phyloP scores from a whole-genome alignment of 2,113 vertebrate species.

The Gopherus flavomarginatus region DNA sequence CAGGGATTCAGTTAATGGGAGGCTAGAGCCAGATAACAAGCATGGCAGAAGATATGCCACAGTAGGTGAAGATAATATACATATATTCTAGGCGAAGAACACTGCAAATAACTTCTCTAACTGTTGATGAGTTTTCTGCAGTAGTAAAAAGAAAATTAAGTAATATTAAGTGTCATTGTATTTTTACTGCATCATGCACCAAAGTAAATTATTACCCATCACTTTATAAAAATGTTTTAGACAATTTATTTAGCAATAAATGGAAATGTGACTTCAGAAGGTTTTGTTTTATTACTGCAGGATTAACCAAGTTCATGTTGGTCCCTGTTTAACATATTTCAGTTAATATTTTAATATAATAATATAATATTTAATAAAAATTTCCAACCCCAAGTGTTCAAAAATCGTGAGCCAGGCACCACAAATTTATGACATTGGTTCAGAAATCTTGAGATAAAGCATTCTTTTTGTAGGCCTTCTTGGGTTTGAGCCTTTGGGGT shows the following conservation, averaged over 20 bases:
- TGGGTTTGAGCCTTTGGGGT: not conserved
- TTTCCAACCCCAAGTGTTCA: not conserved
- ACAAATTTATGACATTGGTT: not conserved
- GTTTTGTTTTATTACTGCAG: not conserved
- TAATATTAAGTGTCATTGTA: conserved; percentile 17
- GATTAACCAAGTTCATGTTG: not conserved
- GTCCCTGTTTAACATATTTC: not conserved
- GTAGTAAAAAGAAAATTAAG: conserved; percentile 34
- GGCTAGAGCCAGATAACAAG: conserved; percentile 81
- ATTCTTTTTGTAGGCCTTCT: not conserved
- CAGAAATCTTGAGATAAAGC: not conserved
- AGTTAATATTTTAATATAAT: no score
- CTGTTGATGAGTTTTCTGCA: conserved; percentile 59
- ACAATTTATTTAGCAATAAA: conserved; percentile 24
- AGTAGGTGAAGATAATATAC: conserved; percentile 78
- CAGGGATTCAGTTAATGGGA: conserved; percentile 86
- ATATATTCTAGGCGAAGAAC: conserved; percentile 66
- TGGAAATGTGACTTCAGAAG: not conserved
- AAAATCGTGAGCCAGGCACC: conserved; percentile 5
- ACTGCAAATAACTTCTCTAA: conserved; percentile 62
- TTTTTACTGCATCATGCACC: conserved; percentile 12
- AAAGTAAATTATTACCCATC: conserved; percentile 7
- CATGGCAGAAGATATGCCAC: conserved; percentile 74
- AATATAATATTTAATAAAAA: no score
- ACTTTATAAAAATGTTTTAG: not conserved